Percentiles rank a stretch among this genome's conserved stretches.
Evolutionary conservation across 2,113 vertebrate species (phyloP).

Genomic region (Phoenicopterus ruber): DNA sequence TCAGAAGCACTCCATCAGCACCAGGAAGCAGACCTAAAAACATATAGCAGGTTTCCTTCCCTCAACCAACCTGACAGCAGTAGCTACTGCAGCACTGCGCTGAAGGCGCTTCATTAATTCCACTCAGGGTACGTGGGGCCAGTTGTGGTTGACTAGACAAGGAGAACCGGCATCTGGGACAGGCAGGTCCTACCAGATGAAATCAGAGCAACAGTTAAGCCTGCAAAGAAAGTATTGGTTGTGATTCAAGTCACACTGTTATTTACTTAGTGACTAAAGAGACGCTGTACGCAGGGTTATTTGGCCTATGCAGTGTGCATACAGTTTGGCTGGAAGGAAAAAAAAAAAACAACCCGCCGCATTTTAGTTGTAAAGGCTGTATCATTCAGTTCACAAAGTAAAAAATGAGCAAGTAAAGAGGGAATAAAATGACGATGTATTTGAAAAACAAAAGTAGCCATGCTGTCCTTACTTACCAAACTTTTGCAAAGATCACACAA

Average conservation of each 20-base stretch:
- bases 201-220: not conserved
- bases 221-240: not conserved
- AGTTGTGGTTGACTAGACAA: not conserved
- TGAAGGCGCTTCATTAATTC: not conserved
- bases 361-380: not conserved
- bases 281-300: not conserved
- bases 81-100: rapidly evolving
- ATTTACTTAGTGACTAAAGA: not conserved
- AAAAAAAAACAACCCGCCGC: rapidly evolving
- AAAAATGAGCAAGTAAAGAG: not conserved
- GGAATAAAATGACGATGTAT: not conserved
- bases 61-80: not conserved
- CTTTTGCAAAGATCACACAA: not conserved
- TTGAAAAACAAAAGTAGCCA: not conserved
- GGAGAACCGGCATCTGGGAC: not conserved
- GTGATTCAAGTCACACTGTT: not conserved
- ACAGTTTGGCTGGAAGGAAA: not conserved
- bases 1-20: not conserved
- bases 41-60: rapidly evolving
- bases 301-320: not conserved
- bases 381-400: not conserved
- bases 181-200: not conserved
- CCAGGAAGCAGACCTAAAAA: not conserved
- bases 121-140: rapidly evolving
- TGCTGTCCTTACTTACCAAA: not conserved